Evolutionary conservation across 2,888 invertebrate genomes (phyloP).

Genomic region (Autographa pulchrina): DNA sequence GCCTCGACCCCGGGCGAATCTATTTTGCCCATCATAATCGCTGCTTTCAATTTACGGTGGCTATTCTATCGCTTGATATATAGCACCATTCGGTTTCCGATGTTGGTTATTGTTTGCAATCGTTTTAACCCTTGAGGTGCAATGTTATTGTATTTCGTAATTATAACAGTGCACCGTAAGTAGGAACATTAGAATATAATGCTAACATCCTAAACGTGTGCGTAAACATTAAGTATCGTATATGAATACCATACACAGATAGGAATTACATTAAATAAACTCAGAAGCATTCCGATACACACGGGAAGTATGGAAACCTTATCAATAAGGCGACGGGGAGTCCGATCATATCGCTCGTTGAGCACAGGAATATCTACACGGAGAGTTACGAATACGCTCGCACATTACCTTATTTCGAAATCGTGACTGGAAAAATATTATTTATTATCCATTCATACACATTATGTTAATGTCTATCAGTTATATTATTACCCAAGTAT

Average conservation of each 20-base stretch:
- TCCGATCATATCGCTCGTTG: slow-evolving; percentile 84
- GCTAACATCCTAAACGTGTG: slow-evolving; percentile 42
- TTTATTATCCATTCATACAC: slow-evolving; percentile 64
- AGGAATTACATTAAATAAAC: slow-evolving; percentile 84
- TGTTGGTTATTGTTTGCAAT: slow-evolving; percentile 66
- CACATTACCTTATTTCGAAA: slow-evolving; percentile 78
- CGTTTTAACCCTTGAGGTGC: slow-evolving; percentile 58
- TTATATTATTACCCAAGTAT: slow-evolving; percentile 53
- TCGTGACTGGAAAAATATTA: slow-evolving; percentile 74
- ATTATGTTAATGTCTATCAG: slow-evolving; percentile 64
- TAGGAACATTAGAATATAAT: slow-evolving; percentile 32
- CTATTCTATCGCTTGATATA: slow-evolving; percentile 79
- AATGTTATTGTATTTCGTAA: slow-evolving; percentile 31
- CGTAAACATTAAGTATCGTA: slow-evolving; percentile 60
- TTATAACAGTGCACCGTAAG: slow-evolving; percentile 32
- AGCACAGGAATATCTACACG: slow-evolving; percentile 77
- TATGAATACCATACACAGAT: slow-evolving; percentile 64
- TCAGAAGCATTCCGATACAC: slow-evolving; percentile 85
- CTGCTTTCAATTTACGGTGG: slow-evolving; percentile 86
- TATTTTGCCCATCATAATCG: slow-evolving; percentile 87
- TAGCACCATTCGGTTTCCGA: slow-evolving; percentile 66
- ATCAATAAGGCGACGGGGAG: slow-evolving; percentile 88
- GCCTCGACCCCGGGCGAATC: slow-evolving; percentile 83
- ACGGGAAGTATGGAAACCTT: slow-evolving; percentile 88
- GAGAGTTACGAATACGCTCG: slow-evolving; percentile 76